phyloP scores from a whole-genome alignment of 2,888 invertebrate species.

The Dasysyrphus albostriatus region DNA sequence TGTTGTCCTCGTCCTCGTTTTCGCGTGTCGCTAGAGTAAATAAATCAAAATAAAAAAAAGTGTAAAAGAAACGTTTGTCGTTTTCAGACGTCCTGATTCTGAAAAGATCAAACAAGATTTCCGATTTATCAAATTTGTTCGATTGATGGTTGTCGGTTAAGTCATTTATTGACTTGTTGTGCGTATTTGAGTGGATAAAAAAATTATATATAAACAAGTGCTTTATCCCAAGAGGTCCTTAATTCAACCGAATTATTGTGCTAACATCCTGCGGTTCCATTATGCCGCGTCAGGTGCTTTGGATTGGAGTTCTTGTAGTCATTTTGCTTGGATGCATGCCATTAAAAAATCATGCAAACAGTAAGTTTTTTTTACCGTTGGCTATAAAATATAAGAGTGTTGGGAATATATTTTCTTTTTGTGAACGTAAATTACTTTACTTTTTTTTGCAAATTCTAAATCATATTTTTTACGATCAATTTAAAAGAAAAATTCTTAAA shows the following conservation, averaged over 20 bases:
- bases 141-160: slow-evolving; percentile 45
- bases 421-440: neutral
- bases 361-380: slow-evolving; percentile 49
- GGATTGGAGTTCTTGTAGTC: slow-evolving; percentile 47
- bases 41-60: slow-evolving; percentile 36
- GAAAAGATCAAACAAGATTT: slow-evolving; percentile 49
- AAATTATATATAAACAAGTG: slow-evolving; percentile 20
- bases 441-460: slow-evolving; percentile 4
- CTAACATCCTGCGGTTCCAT: slow-evolving; percentile 32
- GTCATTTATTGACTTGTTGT: slow-evolving; percentile 40
- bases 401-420: slow-evolving; percentile 9
- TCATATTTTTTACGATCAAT: slow-evolving; percentile 30
- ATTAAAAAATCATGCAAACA: slow-evolving; percentile 64
- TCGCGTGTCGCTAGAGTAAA: slow-evolving; percentile 50
- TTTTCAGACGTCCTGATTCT: slow-evolving; percentile 29
- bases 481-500: slow-evolving; percentile 9
- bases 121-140: slow-evolving; percentile 36
- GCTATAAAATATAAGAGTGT: slow-evolving; percentile 1
- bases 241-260: slow-evolving; percentile 31
- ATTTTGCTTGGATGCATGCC: slow-evolving; percentile 64
- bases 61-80: slow-evolving; percentile 47
- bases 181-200: slow-evolving; percentile 27
- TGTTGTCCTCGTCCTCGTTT: slow-evolving; percentile 31
- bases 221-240: slow-evolving; percentile 33
- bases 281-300: slow-evolving; percentile 59